These are phyloP conservation scores for Labeo calbasu DNA, from an alignment of 2,797 vertebrate genomes.

Conservation along the genomic window DNA sequence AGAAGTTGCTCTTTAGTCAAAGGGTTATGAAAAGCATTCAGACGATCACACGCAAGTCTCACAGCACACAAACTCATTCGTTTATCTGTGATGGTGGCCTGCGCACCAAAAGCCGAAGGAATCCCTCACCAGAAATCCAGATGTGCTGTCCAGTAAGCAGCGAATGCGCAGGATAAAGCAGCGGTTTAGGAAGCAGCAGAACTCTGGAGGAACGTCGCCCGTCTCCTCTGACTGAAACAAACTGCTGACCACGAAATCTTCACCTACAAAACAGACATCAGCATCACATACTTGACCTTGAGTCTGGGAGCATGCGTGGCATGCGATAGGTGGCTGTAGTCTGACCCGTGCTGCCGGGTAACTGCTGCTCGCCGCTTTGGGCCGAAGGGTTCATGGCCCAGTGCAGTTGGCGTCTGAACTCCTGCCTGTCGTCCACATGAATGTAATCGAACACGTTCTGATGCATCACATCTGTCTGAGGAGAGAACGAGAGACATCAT, in stretches of 20 bases:
- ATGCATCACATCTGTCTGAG: slow-evolving; percentile 97
- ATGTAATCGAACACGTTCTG: slow-evolving; percentile 97
- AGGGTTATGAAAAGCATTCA: neutral
- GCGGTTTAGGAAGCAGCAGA: slow-evolving; percentile 91
- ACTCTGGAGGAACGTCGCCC: slow-evolving; percentile 77
- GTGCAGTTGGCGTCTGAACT: slow-evolving; percentile 93
- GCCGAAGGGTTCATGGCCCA: slow-evolving; percentile 96
- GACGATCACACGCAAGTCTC: neutral
- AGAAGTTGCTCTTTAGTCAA: neutral
- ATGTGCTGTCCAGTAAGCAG: slow-evolving; percentile 95
- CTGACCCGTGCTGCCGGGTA: slow-evolving; percentile 77
- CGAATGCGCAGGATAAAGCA: slow-evolving; percentile 92
- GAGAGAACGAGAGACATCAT: neutral
- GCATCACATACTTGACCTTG: neutral
- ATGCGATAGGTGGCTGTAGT: neutral
- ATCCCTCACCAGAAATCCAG: slow-evolving; percentile 90
- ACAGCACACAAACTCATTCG: neutral
- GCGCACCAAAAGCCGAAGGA: neutral
- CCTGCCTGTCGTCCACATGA: slow-evolving; percentile 94
- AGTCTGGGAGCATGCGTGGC: neutral
- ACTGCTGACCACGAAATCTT: slow-evolving; percentile 81
- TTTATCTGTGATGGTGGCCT: neutral
- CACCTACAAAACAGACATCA: slow-evolving; percentile 66
- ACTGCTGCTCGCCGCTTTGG: slow-evolving; percentile 73
- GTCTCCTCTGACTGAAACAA: slow-evolving; percentile 85